Evolutionary conservation across 2,797 vertebrate species (phyloP).

Genomic region (Aldrovandia affinis): DNA sequence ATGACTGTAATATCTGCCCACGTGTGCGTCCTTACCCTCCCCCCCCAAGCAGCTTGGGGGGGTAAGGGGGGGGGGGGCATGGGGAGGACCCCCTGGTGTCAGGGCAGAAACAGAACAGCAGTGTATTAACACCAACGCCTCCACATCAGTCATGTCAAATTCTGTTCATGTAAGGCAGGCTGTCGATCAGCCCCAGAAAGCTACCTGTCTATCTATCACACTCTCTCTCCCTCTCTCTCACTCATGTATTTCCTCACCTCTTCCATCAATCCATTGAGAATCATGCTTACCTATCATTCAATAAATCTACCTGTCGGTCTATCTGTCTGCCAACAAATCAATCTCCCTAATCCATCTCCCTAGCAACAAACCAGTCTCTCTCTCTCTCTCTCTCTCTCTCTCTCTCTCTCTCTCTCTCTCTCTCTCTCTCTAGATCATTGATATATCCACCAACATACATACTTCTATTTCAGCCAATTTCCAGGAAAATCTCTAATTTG

Average conservation of each 20-base stretch:
- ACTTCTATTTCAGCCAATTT: conserved; percentile 6
- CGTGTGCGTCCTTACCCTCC: conserved; percentile 16
- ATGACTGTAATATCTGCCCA: conserved; percentile 50
- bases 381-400: conserved; percentile 28
- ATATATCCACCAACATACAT: not conserved
- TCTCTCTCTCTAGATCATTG: conserved; percentile 13
- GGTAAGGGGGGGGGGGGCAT: not conserved
- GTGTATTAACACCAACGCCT: not conserved
- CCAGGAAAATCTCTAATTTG: not conserved
- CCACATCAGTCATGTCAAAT: conserved; percentile 9
- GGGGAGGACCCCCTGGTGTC: conserved; percentile 10
- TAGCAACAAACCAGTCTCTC: conserved; percentile 3
- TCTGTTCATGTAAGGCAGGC: conserved; percentile 13
- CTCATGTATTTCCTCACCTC: conserved; percentile 6
- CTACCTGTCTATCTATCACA: conserved; percentile 10
- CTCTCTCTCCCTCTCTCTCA: conserved; percentile 20
- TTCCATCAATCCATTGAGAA: conserved; percentile 38
- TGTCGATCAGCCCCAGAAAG: conserved; percentile 15
- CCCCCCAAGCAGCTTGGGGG: not conserved
- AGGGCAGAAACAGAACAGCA: conserved; percentile 14
- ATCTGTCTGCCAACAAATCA: conserved; percentile 24
- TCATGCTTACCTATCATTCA: conserved; percentile 26
- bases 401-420: conserved; percentile 7
- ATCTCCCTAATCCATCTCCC: conserved; percentile 15
- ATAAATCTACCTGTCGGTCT: conserved; percentile 16